Conservation (phyloP, 2,113 vertebrate species). For the Hyla sarda region DNA sequence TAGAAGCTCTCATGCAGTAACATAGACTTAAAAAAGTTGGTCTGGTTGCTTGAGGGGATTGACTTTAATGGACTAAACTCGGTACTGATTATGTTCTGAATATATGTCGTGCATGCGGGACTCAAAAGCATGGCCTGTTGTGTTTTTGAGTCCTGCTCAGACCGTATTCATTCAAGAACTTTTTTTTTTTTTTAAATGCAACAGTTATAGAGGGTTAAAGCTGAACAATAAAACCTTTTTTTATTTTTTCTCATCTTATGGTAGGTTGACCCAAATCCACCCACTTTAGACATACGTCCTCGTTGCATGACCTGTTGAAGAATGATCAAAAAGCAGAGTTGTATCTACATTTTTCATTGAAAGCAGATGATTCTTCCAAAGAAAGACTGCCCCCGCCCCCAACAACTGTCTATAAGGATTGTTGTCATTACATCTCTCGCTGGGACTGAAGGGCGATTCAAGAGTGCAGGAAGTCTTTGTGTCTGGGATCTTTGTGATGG, state of each 20-base stretch:
- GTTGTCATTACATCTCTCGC: not conserved
- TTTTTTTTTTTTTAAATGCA: no score
- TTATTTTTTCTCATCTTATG: slow-evolving; percentile 2
- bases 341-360: slow-evolving; percentile 31
- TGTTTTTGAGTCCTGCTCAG: no score
- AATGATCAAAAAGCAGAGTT: not conserved
- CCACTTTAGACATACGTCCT: slow-evolving; percentile 73
- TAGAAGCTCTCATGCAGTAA: no score
- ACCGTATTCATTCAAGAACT: no score
- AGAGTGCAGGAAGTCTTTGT: not conserved
- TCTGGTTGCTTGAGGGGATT: no score
- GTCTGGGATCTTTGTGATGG: not conserved
- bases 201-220: no score
- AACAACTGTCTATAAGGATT: not conserved
- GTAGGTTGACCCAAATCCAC: slow-evolving; percentile 91
- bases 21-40: no score
- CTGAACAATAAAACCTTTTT: no score
- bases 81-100: no score
- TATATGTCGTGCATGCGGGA: no score
- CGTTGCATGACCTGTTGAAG: slow-evolving; percentile 96
- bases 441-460: not conserved
- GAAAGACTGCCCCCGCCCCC: not conserved
- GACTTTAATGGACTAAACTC: no score
- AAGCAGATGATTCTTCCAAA: slow-evolving; percentile 29
- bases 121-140: no score